phyloP scores from a whole-genome alignment of 1,140 invertebrate species.

The Bacillus rossius region DNA sequence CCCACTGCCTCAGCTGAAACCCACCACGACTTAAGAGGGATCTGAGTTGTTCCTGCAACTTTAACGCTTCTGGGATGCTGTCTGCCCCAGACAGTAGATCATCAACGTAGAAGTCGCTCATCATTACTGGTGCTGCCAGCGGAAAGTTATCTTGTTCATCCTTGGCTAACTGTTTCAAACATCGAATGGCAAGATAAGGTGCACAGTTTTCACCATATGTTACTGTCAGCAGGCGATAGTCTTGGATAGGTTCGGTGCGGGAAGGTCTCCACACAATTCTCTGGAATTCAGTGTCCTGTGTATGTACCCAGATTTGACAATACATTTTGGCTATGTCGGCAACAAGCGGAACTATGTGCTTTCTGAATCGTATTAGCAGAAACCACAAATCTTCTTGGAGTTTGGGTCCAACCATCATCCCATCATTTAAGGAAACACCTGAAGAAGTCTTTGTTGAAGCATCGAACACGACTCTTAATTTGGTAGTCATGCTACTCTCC shows the following conservation, averaged over 20 bases:
- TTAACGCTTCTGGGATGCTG: conserved; percentile 16
- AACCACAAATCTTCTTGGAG: conserved; percentile 12
- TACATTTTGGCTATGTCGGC: conserved; percentile 26
- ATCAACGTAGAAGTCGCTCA: conserved; percentile 42
- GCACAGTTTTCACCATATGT: conserved; percentile 35
- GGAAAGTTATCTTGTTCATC: conserved; percentile 29
- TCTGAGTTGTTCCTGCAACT: conserved; percentile 14
- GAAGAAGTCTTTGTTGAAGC: conserved; percentile 13
- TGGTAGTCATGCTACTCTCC: conserved; percentile 14
- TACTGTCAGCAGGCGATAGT: conserved; percentile 30
- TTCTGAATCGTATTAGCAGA: conserved; percentile 12
- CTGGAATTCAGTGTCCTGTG: neutral
- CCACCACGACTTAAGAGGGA: conserved; percentile 13
- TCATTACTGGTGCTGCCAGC: conserved; percentile 24
- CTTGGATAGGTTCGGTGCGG: conserved; percentile 16
- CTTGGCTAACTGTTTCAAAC: conserved; percentile 30
- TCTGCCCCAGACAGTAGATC: conserved; percentile 37
- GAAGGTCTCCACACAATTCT: conserved; percentile 25
- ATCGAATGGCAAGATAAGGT: conserved; percentile 31
- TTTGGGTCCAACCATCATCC: conserved; percentile 14
- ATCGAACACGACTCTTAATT: conserved; percentile 24
- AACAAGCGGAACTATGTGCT: conserved; percentile 11
- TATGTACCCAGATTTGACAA: neutral
- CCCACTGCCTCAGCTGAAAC: conserved; percentile 23
- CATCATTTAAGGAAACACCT: conserved; percentile 20